Conservation (phyloP, 2,113 vertebrate species). For the Cynoglossus semilaevis region DNA sequence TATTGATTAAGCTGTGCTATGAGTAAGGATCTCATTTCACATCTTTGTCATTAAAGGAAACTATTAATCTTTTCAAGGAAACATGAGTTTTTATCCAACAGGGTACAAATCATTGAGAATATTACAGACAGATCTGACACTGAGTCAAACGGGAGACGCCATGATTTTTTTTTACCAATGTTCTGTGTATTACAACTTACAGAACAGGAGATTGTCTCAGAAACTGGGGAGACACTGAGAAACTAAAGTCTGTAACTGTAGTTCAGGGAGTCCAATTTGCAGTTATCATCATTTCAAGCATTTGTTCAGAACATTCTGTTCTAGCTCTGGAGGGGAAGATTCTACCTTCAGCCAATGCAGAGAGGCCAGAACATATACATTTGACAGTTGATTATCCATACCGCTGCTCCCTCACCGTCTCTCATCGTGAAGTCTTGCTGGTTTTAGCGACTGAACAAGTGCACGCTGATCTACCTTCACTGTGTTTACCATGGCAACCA, state of each 20-base stretch:
- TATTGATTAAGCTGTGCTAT: neutral
- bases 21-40: neutral
- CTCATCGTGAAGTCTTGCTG: conserved; percentile 19
- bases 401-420: conserved; percentile 16
- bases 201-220: neutral
- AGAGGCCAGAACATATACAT: conserved; percentile 10
- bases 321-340: conserved; percentile 20
- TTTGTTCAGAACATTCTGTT: conserved; percentile 42
- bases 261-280: conserved; percentile 21
- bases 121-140: conserved; percentile 11
- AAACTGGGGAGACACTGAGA: neutral
- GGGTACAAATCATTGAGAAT: neutral
- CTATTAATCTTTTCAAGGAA: too few species aligned
- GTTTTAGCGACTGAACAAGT: conserved; percentile 20
- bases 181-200: neutral
- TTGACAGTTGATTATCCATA: conserved; percentile 30
- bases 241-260: conserved; percentile 13
- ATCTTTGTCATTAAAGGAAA: too few species aligned
- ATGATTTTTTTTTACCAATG: too few species aligned
- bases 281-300: conserved; percentile 38
- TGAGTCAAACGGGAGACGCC: conserved; percentile 6
- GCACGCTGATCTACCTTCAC: conserved; percentile 9
- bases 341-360: neutral
- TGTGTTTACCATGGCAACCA: conserved; percentile 49
- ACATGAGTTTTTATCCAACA: too few species aligned